Conservation (phyloP, 2,113 vertebrate genomes). For the Cochlearius cochlearius region DNA sequence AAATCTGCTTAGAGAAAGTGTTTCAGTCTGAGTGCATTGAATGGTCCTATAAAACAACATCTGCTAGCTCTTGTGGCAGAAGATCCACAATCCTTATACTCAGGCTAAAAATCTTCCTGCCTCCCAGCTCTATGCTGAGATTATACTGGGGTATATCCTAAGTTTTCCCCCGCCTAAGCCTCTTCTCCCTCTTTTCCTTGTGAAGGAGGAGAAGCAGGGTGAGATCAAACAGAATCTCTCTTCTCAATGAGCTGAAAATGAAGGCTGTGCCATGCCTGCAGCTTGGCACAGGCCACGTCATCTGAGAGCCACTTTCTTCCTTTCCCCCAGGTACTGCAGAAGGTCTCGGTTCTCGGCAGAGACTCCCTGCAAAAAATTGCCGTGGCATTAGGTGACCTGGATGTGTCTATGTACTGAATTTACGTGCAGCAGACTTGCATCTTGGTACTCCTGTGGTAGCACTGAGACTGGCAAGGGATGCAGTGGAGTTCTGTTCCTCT, state of each 20-base stretch:
- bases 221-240: not conserved
- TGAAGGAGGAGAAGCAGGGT: not conserved
- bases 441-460: not conserved
- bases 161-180: fast-evolving
- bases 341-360: not conserved
- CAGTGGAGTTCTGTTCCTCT: not conserved
- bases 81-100: not conserved
- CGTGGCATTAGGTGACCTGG: not conserved
- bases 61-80: not conserved
- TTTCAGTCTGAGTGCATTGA: not conserved
- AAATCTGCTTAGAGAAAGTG: not conserved
- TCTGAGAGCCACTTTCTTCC: not conserved
- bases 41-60: not conserved
- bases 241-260: not conserved
- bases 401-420: fast-evolving
- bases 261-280: not conserved
- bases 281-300: not conserved
- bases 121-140: not conserved
- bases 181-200: not conserved
- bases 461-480: not conserved
- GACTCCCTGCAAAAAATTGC: not conserved
- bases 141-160: not conserved
- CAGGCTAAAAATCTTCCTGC: not conserved
- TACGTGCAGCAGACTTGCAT: fast-evolving
- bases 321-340: not conserved